Evolutionary conservation across 2,113 vertebrate species (phyloP).

Genomic region (Chlorocebus sabaeus): DNA sequence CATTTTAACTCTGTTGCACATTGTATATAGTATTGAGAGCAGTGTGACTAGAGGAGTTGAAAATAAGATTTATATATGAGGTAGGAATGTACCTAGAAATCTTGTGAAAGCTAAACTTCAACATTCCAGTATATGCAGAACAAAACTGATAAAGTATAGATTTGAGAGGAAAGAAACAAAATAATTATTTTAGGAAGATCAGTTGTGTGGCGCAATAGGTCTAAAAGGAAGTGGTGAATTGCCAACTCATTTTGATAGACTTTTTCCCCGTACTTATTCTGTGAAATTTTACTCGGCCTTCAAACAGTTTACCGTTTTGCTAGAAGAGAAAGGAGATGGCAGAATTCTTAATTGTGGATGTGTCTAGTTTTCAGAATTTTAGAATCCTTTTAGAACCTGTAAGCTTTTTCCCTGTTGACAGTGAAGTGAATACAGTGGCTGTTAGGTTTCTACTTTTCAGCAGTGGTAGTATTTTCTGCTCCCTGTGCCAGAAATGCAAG

Average conservation of each 20-base stretch:
- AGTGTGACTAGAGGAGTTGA: background rate
- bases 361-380: constrained; percentile 30
- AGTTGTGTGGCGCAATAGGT: background rate
- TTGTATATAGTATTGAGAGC: background rate
- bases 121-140: background rate
- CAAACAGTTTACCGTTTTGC: constrained; percentile 4
- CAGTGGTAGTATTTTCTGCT: background rate
- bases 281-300: constrained; percentile 25
- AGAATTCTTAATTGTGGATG: background rate
- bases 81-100: constrained; percentile 17
- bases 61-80: background rate
- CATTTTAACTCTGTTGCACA: background rate
- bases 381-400: background rate
- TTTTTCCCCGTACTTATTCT: background rate
- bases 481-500: background rate
- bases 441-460: constrained; percentile 12
- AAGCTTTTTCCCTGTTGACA: background rate
- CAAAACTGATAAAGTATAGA: background rate
- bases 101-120: background rate
- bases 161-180: constrained; percentile 4
- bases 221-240: constrained; percentile 32
- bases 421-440: background rate
- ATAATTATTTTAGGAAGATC: background rate
- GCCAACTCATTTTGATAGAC: background rate
- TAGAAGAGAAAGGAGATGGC: background rate